These are phyloP conservation scores for Cairina moschata DNA, from an alignment of 2,113 vertebrate genomes.

Conservation along the genomic window DNA sequence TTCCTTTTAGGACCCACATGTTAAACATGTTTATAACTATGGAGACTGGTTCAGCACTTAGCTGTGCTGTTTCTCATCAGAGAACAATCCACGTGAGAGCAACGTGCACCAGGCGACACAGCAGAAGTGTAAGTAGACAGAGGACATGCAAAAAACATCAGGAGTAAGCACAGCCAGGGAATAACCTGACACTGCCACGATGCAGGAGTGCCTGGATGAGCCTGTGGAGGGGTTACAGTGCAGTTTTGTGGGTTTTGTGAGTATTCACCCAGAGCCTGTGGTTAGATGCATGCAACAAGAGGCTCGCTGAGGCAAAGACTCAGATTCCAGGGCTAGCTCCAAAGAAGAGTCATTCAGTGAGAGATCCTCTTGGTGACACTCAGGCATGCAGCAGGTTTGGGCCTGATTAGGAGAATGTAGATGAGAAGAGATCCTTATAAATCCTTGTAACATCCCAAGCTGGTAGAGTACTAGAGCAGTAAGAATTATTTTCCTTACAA, in stretches of 20 bases:
- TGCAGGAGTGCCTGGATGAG: background rate
- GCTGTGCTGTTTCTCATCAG: background rate
- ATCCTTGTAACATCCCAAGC: background rate
- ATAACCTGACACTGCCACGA: background rate
- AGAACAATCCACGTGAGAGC: background rate
- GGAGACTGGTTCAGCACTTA: background rate
- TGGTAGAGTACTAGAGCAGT: background rate
- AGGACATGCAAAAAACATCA: background rate
- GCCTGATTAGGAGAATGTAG: background rate
- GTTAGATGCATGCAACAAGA: background rate
- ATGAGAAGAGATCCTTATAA: background rate
- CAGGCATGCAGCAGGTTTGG: background rate
- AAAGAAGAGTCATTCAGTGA: background rate
- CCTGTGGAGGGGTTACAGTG: background rate
- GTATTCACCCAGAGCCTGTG: background rate
- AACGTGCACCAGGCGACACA: background rate
- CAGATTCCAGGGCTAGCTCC: background rate
- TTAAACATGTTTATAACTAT: background rate
- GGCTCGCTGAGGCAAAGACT: background rate
- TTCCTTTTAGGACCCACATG: background rate
- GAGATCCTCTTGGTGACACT: background rate
- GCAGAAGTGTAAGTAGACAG: background rate
- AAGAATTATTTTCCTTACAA: background rate
- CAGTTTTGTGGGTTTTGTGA: background rate
- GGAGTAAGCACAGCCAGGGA: background rate